Conservation (phyloP, 1,140 invertebrate genomes). For the Drosophila burlai region DNA sequence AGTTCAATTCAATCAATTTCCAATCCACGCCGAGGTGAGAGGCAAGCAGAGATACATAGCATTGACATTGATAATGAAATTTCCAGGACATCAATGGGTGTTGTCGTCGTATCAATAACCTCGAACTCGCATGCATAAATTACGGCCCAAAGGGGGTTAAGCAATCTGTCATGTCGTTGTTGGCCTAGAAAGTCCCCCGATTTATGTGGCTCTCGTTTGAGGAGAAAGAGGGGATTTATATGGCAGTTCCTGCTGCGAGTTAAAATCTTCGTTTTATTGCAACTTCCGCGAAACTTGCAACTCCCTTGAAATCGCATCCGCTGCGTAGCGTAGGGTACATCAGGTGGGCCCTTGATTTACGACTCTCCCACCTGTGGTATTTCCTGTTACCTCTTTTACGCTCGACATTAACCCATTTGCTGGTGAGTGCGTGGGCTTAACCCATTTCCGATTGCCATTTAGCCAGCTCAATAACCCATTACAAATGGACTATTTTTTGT, state of each 20-base stretch:
- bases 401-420: constrained; percentile 32
- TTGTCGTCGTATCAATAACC: constrained; percentile 61
- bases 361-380: constrained; percentile 18
- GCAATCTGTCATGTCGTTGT: constrained; percentile 56
- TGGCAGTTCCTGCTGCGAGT: constrained; percentile 15
- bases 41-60: constrained; percentile 17
- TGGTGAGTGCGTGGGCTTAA: constrained; percentile 15
- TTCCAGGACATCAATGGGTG: constrained; percentile 49
- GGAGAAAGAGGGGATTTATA: not conserved
- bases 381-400: not conserved
- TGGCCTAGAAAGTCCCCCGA: constrained; percentile 34
- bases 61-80: constrained; percentile 82
- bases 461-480: constrained; percentile 26
- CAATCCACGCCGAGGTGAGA: constrained; percentile 48
- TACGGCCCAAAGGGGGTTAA: constrained; percentile 14
- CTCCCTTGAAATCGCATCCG: constrained; percentile 44
- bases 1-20: constrained; percentile 83
- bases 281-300: constrained; percentile 47
- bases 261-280: constrained; percentile 41
- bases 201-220: constrained; percentile 17
- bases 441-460: constrained; percentile 13
- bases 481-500: constrained; percentile 1
- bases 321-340: not conserved
- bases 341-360: constrained; percentile 45
- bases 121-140: constrained; percentile 60